Evolutionary conservation across 2,113 vertebrate genomes (phyloP), one percentile per base, ranked within the genome.

Genomic region (Ellobius talpinus): DNA sequence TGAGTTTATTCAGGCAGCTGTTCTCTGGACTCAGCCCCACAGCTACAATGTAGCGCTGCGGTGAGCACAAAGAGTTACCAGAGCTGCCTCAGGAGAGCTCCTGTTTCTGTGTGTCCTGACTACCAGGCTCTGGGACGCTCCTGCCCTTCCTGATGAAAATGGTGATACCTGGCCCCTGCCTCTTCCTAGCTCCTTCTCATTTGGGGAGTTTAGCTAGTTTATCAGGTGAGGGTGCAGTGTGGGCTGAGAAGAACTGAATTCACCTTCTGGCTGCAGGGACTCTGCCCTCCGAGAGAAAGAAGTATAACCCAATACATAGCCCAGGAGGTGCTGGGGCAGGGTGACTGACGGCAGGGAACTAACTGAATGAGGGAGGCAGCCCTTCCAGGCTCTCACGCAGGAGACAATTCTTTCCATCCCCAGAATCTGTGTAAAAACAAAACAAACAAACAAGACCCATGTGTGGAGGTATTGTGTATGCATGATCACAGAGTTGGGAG

Each of bases 291-390:
- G 24, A 33, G 39, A 81, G 36, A 42, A 76, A 42, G 52, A 36
- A 3, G 11, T 2, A 0, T 4, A 8, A 55, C 26, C 2, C 3
- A 26, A 0, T 1, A 0, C 1, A 3, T 1, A 12, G 0, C 0
- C 7, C 31, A 3, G 4, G 42, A 17, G 2, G 2, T n/a, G 5
- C 23, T 5, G 42, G 9, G 58, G 2, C 13, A 12, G 5, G 3
- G 10, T 3, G 9, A 7, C 58, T 7, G 6, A 65, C 10, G 21
- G 6, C 7, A 55, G 31, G 12, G 58, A 19, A 45, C 58, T 55
- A 12, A 23, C 5, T 10, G 58, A 47, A 29, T 45, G 29, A 85
- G 61, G 29, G 10, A 23, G 11, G 14, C 39, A 36, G 29, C 31
- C 36, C 84, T 47, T 63, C 10, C 19, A 47, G 17, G 5, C 19